Percentiles rank a stretch among this genome's conserved stretches.
phyloP scores from a whole-genome alignment of 2,113 vertebrate genomes.

The Gasterosteus aculeatus region DNA sequence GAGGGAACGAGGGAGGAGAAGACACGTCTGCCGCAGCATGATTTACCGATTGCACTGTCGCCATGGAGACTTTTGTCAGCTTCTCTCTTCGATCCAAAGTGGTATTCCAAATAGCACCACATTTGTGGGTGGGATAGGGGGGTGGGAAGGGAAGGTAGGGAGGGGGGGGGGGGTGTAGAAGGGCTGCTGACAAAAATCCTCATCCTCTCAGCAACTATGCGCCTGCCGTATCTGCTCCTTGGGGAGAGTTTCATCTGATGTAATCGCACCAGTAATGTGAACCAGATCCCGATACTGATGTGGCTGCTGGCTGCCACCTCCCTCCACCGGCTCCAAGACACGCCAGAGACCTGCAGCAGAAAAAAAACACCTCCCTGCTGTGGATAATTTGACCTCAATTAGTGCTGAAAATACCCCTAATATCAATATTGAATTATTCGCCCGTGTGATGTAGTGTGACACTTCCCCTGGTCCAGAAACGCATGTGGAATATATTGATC shows the following conservation, averaged over 20 bases:
- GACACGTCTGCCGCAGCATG: slow-evolving; percentile 80
- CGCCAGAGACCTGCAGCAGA: slow-evolving; percentile 28
- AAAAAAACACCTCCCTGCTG: neutral
- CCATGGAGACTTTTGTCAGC: slow-evolving; percentile 84
- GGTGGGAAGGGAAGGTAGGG: neutral
- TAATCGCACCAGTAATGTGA: slow-evolving; percentile 67
- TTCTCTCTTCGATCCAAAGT: slow-evolving; percentile 72
- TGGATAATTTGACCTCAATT: slow-evolving; percentile 37
- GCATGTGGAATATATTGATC: slow-evolving; percentile 71
- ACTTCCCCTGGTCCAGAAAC: slow-evolving; percentile 71
- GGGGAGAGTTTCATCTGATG: slow-evolving; percentile 66
- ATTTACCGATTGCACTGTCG: slow-evolving; percentile 79
- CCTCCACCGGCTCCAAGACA: slow-evolving; percentile 44
- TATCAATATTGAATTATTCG: slow-evolving; percentile 21
- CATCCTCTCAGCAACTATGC: slow-evolving; percentile 59
- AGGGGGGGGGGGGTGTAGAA: slow-evolving; percentile 13
- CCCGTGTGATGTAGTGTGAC: slow-evolving; percentile 40
- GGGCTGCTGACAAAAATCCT: slow-evolving; percentile 77
- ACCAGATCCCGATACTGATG: slow-evolving; percentile 63
- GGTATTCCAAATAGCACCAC: slow-evolving; percentile 65
- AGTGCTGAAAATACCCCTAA: slow-evolving; percentile 23
- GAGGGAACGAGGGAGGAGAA: slow-evolving; percentile 63
- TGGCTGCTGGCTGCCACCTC: slow-evolving; percentile 38
- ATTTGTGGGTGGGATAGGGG: slow-evolving; percentile 38
- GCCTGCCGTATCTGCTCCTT: slow-evolving; percentile 69